Evolutionary conservation across 1,140 invertebrate genomes (phyloP).

Genomic region (Drosophila miranda): DNA sequence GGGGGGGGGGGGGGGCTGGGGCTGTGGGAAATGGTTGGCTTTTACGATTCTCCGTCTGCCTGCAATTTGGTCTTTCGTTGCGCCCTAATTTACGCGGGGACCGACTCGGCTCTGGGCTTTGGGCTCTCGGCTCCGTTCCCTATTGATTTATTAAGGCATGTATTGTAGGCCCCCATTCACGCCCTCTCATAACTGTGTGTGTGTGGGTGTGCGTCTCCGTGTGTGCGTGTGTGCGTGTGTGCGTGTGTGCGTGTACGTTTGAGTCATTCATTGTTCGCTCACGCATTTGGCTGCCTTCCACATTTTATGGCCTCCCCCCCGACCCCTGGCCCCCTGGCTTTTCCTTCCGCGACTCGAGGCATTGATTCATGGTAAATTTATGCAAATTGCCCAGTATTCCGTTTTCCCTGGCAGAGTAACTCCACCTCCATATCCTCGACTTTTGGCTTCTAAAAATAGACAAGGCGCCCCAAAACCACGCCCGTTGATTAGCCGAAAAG

Average conservation of each 20-base stretch:
- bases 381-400: conserved; percentile 67
- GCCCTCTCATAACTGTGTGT: conserved; percentile 38
- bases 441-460: conserved; percentile 32
- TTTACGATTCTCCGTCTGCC: conserved; percentile 22
- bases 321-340: neutral
- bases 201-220: conserved; percentile 10
- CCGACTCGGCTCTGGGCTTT: neutral
- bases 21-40: conserved; percentile 17
- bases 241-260: conserved; percentile 23
- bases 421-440: conserved; percentile 2
- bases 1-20: too few relatives aligned
- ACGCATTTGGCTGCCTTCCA: conserved; percentile 32
- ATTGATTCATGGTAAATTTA: conserved; percentile 74
- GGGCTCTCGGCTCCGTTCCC: conserved; percentile 2
- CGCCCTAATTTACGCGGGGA: conserved; percentile 30
- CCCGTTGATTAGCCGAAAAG: conserved; percentile 46
- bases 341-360: conserved; percentile 13
- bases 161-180: conserved; percentile 24
- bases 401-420: conserved; percentile 26
- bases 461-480: too few relatives aligned
- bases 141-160: conserved; percentile 51
- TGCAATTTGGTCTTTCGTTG: conserved; percentile 27
- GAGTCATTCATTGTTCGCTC: conserved; percentile 48
- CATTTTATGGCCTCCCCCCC: conserved; percentile 18
- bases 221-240: conserved; percentile 12